Evolutionary conservation across 2,888 invertebrate species (phyloP).

Genomic region (Mythimna impura): DNA sequence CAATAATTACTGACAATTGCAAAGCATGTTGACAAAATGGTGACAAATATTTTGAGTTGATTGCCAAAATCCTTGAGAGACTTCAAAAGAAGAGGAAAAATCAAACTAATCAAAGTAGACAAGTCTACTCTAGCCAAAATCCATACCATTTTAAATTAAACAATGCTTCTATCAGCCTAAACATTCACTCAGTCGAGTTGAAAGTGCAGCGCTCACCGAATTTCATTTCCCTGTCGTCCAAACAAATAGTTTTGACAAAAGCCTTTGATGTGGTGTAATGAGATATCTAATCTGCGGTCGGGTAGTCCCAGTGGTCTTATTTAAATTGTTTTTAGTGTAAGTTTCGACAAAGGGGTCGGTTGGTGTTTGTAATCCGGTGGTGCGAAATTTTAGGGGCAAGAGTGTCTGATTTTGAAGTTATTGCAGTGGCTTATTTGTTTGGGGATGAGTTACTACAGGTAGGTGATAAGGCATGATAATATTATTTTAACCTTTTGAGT

Average conservation of each 20-base stretch:
- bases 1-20: too few relatives aligned
- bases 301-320: slow-evolving; percentile 52
- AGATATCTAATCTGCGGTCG: slow-evolving; percentile 72
- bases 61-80: too few relatives aligned
- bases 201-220: slow-evolving; percentile 29
- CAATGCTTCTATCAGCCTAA: neutral
- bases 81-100: too few relatives aligned
- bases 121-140: too few relatives aligned
- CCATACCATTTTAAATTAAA: neutral
- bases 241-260: slow-evolving; percentile 73
- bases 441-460: neutral
- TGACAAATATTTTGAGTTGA: too few relatives aligned
- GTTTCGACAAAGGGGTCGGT: slow-evolving; percentile 52
- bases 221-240: slow-evolving; percentile 60
- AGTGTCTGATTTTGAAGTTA: slow-evolving; percentile 28
- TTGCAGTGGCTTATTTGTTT: slow-evolving; percentile 26
- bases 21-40: too few relatives aligned
- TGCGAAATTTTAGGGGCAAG: slow-evolving; percentile 41
- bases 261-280: slow-evolving; percentile 76
- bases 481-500: too few relatives aligned
- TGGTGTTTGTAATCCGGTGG: slow-evolving; percentile 52
- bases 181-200: slow-evolving; percentile 14
- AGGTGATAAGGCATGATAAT: neutral
- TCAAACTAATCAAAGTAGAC: too few relatives aligned
- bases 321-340: slow-evolving; percentile 66